Conservation (phyloP, 2,113 vertebrate species). For the Pelecanoides urinatrix region DNA sequence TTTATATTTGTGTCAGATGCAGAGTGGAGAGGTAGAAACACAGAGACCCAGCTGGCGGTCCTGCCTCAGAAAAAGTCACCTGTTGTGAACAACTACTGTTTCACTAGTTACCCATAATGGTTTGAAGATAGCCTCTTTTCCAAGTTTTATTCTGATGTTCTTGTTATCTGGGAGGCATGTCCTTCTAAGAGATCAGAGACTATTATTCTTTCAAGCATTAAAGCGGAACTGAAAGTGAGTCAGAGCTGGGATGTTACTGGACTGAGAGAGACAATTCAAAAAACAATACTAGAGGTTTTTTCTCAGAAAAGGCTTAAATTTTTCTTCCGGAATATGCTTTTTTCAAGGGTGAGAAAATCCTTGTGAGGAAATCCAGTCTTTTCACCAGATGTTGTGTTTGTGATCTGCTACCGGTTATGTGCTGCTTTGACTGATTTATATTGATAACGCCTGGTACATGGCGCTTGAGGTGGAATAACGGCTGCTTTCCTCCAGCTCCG, state of each 20-base stretch:
- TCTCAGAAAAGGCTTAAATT: not conserved
- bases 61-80: not conserved
- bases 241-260: constrained; percentile 9
- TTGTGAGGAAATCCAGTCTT: constrained; percentile 1
- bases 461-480: not conserved
- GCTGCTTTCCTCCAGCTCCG: not conserved
- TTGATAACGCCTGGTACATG: not conserved
- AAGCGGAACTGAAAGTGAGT: constrained; percentile 51
- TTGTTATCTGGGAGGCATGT: not conserved
- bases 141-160: not conserved
- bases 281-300: not conserved
- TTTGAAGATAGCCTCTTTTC: constrained; percentile 8
- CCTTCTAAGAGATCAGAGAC: not conserved
- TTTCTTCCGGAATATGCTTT: not conserved
- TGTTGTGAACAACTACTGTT: not conserved
- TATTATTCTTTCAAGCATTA: constrained; percentile 18
- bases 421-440: not conserved
- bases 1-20: not conserved
- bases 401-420: not conserved
- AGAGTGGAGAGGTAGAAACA: not conserved
- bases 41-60: not conserved
- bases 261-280: not conserved
- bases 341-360: not conserved
- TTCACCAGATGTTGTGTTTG: not conserved
- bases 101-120: not conserved